These are phyloP conservation scores for Eledone cirrhosa DNA, from an alignment of 2,888 invertebrate species.

Conservation along the genomic window DNA sequence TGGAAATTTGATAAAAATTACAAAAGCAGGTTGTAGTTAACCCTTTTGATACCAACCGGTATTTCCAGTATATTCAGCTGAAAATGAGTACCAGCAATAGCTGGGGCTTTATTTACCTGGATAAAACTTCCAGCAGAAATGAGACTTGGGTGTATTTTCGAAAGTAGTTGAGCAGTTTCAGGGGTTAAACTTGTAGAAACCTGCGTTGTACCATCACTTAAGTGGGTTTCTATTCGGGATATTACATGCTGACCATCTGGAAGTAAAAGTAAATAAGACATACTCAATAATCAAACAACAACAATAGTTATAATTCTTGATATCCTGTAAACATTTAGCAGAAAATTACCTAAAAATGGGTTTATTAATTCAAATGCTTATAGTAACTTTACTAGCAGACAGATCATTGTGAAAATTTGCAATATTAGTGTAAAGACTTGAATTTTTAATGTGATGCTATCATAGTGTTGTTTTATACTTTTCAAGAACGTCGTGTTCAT, in stretches of 20 bases:
- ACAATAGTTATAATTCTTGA: neutral
- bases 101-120: slow-evolving; percentile 41
- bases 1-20: too few species aligned
- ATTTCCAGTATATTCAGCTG: neutral
- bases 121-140: slow-evolving; percentile 57
- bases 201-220: slow-evolving; percentile 65
- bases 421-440: too few species aligned
- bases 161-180: slow-evolving; percentile 63
- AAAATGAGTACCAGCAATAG: too few species aligned
- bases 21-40: too few species aligned
- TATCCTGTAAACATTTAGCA: neutral
- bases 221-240: slow-evolving; percentile 64
- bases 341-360: neutral
- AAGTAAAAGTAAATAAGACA: slow-evolving; percentile 26
- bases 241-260: slow-evolving; percentile 64
- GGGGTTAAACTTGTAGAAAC: slow-evolving; percentile 62
- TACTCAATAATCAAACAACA: neutral
- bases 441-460: too few species aligned
- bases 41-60: too few species aligned
- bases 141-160: slow-evolving; percentile 60
- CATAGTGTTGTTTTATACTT: too few species aligned
- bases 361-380: too few species aligned
- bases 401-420: too few species aligned
- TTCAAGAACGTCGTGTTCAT: too few species aligned
- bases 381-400: too few species aligned